These are phyloP conservation scores for Daboia siamensis DNA, from an alignment of 2,113 vertebrate genomes.

Conservation along the genomic window DNA sequence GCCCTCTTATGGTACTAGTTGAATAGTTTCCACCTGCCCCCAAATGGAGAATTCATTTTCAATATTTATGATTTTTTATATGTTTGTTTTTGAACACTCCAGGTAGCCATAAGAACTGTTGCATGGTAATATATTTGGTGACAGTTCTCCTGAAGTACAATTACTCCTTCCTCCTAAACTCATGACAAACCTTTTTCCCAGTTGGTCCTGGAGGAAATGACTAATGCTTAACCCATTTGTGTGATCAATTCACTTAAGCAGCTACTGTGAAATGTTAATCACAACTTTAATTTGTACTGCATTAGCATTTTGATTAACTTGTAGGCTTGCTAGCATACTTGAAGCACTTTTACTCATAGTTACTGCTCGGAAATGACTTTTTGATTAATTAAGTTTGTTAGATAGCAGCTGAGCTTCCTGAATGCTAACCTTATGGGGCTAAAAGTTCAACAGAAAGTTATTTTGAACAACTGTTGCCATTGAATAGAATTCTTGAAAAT, in stretches of 20 bases:
- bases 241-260: slow-evolving; percentile 92
- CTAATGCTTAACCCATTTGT: slow-evolving; percentile 88
- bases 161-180: slow-evolving; percentile 60
- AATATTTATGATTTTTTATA: slow-evolving; percentile 16
- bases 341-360: slow-evolving; percentile 88
- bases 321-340: slow-evolving; percentile 89
- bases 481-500: slow-evolving; percentile 66
- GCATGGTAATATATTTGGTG: slow-evolving; percentile 55
- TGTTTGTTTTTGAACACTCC: slow-evolving; percentile 5
- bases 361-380: slow-evolving; percentile 91
- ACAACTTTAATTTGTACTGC: slow-evolving; percentile 98
- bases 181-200: slow-evolving; percentile 76
- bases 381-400: slow-evolving; percentile 96
- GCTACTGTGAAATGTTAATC: slow-evolving; percentile 99
- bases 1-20: not conserved
- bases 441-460: slow-evolving; percentile 81
- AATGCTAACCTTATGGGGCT: slow-evolving; percentile 86
- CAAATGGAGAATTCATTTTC: slow-evolving; percentile 37
- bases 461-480: slow-evolving; percentile 76
- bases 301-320: slow-evolving; percentile 99
- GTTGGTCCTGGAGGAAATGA: slow-evolving; percentile 78
- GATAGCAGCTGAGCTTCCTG: slow-evolving; percentile 93
- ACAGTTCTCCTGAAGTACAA: slow-evolving; percentile 52
- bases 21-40: slow-evolving; percentile 35
- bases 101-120: slow-evolving; percentile 54